Conservation (phyloP, 2,113 vertebrate species). For the Heloderma charlesbogerti region DNA sequence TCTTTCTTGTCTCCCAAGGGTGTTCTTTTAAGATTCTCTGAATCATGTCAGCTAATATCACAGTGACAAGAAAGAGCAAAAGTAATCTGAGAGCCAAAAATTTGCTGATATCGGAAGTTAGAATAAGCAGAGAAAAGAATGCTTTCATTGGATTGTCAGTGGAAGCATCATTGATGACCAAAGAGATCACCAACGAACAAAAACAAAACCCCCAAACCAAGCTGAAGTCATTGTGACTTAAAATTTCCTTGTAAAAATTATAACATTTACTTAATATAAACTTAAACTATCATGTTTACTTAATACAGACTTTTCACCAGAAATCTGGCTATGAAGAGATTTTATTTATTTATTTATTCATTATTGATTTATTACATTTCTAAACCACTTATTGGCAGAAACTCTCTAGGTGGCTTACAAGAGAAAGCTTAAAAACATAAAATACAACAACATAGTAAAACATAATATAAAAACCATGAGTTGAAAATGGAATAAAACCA, state of each 20-base stretch:
- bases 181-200: conserved; percentile 31
- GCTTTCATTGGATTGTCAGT: conserved; percentile 20
- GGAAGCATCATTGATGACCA: conserved; percentile 41
- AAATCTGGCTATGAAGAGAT: no score
- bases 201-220: conserved; percentile 32
- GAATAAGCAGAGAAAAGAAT: neutral
- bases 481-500: no score
- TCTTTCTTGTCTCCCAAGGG: neutral
- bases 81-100: neutral
- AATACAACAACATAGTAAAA: no score
- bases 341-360: no score
- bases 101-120: neutral
- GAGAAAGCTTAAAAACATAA: no score
- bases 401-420: no score
- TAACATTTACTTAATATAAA: neutral
- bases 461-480: no score
- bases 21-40: neutral
- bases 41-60: neutral
- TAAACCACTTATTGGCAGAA: no score
- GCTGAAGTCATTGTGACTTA: neutral
- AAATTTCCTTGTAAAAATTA: neutral
- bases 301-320: no score
- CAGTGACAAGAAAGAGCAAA: conserved; percentile 7
- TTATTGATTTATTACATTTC: no score
- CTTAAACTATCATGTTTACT: no score